Base-by-base conservation (phyloP, 2,888 invertebrate genomes). In the Crocallis elinguaria region DNA sequence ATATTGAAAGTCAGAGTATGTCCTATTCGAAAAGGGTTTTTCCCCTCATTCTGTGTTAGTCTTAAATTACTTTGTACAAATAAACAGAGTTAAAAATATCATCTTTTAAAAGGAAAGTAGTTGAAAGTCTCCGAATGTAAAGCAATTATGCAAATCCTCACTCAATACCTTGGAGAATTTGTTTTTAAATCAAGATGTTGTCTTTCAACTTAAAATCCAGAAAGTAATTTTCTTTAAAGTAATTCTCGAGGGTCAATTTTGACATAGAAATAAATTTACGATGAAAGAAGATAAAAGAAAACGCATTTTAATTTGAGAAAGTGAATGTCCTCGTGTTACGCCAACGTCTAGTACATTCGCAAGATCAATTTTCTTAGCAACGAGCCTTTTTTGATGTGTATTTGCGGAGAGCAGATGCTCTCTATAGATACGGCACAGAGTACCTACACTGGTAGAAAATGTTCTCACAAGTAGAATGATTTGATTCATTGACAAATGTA, bases 361-460 rank as follows among this genome's bases (percentile, higher is more conserved):
- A 33, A 57, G 58, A 64, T 62, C 62, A 64, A 64, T 64, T 58
- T 60, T 64, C 62, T 60, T 50, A 54, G 62, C 49, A 55, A 58
- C 46, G 39, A 54, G 60, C 46, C 52, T 48, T 58, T 57, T 64
- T 64, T 64, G 64, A 64, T 60, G 64, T 50, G 57, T 64, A 64
- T 64, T 64, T 64, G 62, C 56, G 58, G 57, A 54, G 64, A 60
- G 49, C 64, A 64, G 64, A 60, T 62, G 62, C 44, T 60, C 60
- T 56, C 51, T 29, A 57, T 54, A 60, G 62, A 64, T 64, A 62
- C 44, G 57, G 7, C 48, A 54, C 27, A 49, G n/a, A n/a, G 48
- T 25, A 33, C 29, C 14, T n/a, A n/a, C 16, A 16, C 21, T 41
- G 45, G 51, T 41, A 39, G 25, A 25, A 37, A 32, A 50, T 49